phyloP scores from a whole-genome alignment of 2,888 invertebrate species.

The Xanthia icteritia region DNA sequence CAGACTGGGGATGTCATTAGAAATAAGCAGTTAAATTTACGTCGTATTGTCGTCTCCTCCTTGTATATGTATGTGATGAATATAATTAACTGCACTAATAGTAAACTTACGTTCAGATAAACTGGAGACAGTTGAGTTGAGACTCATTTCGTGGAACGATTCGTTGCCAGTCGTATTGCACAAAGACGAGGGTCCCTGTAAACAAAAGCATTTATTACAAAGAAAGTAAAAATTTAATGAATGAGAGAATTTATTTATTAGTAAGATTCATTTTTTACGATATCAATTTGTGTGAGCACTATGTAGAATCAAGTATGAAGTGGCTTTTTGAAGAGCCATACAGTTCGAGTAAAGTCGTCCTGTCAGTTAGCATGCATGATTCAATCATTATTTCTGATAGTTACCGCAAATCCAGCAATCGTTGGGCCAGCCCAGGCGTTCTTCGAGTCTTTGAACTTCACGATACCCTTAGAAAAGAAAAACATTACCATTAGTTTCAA shows the following conservation, averaged over 20 bases:
- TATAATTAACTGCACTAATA: not conserved
- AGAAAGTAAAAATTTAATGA: not conserved
- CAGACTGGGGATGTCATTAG: not conserved
- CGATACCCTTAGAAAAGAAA: slow-evolving; percentile 71
- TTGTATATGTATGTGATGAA: not conserved
- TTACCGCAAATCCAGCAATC: slow-evolving; percentile 67
- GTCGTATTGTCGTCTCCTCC: not conserved
- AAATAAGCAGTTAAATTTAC: not conserved
- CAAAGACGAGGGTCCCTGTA: slow-evolving; percentile 44
- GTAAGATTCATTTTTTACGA: too few relatives aligned
- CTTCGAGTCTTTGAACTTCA: slow-evolving; percentile 74
- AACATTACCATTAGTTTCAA: not conserved
- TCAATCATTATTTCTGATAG: not conserved
- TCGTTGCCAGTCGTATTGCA: slow-evolving; percentile 45
- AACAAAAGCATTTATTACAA: not conserved
- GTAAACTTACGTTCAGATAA: slow-evolving; percentile 49
- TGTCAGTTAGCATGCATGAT: not conserved
- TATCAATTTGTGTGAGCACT: not conserved
- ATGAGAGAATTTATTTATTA: not conserved
- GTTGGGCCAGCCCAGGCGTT: slow-evolving; percentile 69
- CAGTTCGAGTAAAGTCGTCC: not conserved
- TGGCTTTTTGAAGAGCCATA: not conserved
- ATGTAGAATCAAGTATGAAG: not conserved
- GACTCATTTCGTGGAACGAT: slow-evolving; percentile 3
- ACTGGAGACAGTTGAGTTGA: slow-evolving; percentile 16